Conservation (phyloP, 2,113 vertebrate species). For the Phodopus roborovskii region DNA sequence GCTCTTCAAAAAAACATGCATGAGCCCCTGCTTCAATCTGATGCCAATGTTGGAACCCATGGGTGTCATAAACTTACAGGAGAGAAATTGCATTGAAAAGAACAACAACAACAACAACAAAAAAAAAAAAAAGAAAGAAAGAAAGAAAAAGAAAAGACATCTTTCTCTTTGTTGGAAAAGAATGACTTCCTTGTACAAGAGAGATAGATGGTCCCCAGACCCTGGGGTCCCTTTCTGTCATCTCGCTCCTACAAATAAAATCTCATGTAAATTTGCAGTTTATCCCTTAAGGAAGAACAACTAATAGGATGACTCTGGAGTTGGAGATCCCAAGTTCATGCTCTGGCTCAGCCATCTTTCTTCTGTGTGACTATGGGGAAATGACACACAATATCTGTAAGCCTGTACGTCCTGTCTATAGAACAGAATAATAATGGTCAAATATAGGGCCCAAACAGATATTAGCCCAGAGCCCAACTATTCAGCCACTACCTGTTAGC, state of each 20-base stretch:
- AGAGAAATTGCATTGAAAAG: background rate
- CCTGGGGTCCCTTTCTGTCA: background rate
- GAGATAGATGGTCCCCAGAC: background rate
- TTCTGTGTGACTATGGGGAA: background rate
- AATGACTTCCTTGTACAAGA: background rate
- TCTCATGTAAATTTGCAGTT: background rate
- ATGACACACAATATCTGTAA: background rate
- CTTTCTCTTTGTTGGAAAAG: background rate
- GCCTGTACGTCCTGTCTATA: background rate
- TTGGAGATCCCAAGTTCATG: background rate
- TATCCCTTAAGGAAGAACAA: background rate
- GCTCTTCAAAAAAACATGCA: background rate
- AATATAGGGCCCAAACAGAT: background rate
- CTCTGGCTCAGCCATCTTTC: background rate
- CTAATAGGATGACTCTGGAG: background rate
- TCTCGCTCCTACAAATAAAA: background rate
- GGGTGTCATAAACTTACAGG: background rate
- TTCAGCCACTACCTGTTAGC: background rate
- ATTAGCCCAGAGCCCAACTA: background rate
- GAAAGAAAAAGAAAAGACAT: background rate
- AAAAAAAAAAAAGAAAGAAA: background rate
- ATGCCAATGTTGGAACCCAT: background rate
- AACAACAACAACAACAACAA: no score
- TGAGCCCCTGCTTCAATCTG: no score
- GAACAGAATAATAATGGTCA: background rate